Conservation (phyloP, 2,113 vertebrate genomes). For the Pedionomus torquatus region DNA sequence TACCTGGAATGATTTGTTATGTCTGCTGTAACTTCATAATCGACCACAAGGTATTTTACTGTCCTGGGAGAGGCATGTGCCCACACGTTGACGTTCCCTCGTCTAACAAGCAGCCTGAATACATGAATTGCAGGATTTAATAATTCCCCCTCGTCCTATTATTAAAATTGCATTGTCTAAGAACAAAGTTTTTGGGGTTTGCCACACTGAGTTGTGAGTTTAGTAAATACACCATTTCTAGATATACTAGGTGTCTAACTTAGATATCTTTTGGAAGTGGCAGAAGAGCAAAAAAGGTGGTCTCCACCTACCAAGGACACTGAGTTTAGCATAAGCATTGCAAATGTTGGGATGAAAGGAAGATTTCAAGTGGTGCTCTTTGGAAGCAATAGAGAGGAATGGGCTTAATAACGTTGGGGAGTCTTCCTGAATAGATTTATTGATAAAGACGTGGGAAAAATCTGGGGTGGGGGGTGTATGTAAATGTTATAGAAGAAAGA, state of each 20-base stretch:
- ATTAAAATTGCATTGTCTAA: not conserved
- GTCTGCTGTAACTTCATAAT: not conserved
- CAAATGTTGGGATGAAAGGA: not conserved
- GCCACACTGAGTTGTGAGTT: not conserved
- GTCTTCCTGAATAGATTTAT: not conserved
- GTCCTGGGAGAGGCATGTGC: not conserved
- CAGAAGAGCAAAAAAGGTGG: not conserved
- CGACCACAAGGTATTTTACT: not conserved
- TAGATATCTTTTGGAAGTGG: not conserved
- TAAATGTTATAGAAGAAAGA: not conserved
- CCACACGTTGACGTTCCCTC: not conserved
- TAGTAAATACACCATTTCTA: not conserved
- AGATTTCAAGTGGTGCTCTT: not conserved
- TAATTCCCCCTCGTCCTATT: fast-evolving
- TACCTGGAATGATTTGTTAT: not conserved
- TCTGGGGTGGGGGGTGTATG: fast-evolving
- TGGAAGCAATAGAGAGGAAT: not conserved
- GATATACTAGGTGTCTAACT: not conserved
- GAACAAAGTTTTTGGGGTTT: not conserved
- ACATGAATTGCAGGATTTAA: not conserved
- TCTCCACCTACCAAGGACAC: not conserved
- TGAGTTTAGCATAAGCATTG: not conserved
- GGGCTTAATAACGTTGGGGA: not conserved
- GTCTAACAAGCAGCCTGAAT: not conserved
- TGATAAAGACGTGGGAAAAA: not conserved